Evolutionary conservation across 2,113 vertebrate species (phyloP).

Genomic region (Australoheros scitulus): DNA sequence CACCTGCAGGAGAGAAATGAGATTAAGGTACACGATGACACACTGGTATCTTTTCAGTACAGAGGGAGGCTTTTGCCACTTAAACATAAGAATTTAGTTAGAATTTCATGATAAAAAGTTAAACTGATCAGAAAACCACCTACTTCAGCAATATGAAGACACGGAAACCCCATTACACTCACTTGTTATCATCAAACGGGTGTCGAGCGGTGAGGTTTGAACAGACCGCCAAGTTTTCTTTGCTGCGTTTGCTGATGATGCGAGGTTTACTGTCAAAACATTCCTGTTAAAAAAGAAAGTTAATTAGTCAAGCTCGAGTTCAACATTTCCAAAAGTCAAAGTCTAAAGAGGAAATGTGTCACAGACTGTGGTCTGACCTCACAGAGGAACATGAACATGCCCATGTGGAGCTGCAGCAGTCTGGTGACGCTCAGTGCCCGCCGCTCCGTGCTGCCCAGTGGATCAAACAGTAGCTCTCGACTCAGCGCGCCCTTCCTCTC

Average conservation of each 20-base stretch:
- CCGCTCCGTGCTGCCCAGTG: conserved; percentile 90
- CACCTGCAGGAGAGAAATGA: conserved; percentile 80
- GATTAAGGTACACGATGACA: neutral
- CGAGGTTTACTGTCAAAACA: conserved; percentile 99
- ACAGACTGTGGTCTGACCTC: conserved; percentile 82
- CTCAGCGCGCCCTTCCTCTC: conserved; percentile 97
- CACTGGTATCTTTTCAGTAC: neutral
- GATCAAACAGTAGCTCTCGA: conserved; percentile 96
- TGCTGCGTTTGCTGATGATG: conserved; percentile 98
- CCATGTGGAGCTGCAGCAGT: conserved; percentile 96
- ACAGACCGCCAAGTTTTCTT: conserved; percentile 93
- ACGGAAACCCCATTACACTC: conserved; percentile 60
- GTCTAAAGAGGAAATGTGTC: neutral
- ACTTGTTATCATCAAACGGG: conserved; percentile 97
- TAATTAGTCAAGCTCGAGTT: neutral
- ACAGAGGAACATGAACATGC: conserved; percentile 99
- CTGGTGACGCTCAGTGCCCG: conserved; percentile 93
- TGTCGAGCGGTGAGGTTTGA: conserved; percentile 96
- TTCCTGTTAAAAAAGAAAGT: conserved; percentile 81
- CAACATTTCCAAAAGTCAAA: fast-evolving
- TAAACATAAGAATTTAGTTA: neutral
- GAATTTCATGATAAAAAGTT: neutral
- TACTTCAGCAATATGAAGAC: neutral
- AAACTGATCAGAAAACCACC: neutral
- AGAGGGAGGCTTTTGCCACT: neutral